Evolutionary conservation across 2,797 vertebrate genomes (phyloP), one percentile per base, ranked within the genome.

Genomic region (Pelobates cultripes): DNA sequence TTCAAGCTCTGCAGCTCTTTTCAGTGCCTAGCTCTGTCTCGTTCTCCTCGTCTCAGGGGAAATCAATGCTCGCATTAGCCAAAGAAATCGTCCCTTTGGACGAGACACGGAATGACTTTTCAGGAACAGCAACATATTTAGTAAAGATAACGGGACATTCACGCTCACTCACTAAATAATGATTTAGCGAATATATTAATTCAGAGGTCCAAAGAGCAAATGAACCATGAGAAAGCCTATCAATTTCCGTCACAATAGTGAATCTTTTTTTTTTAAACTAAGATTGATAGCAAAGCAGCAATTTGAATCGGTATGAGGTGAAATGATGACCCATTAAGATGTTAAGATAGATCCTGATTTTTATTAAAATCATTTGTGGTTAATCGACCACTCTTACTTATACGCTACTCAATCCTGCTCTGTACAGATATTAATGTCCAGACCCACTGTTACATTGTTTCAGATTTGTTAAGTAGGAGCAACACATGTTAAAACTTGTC

Each of bases 1-100:
- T 40, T 75, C 74, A 28, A 45, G 44, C 75, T 77, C 43, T n/a
- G 61, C n/a, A 3, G 64, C 17, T 75, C 15, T 61, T 76, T 61
- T 76, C 74, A 7, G 74, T 76, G 43, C 15, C 45, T 66, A 17
- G 44, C 70, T 55, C 10, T 12, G 44, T 61, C 3, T 45, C 7
- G 51, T 51, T 63, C 45, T 15, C 43, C 3, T 45, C 14, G 40
- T 68, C 75, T 53, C 44, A 15, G 51, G 63, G 63, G 63, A 77
- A 68, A 77, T 77, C 63, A 68, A 44, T 68, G 61, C 13, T 12
- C 3, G n/a, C 57, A 47, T 15, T 17, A 64, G n/a, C 55, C 55
- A 63, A 42, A 45, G 64, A 43, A 66, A 76, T 51, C 40, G 47
- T 75, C 41, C 60, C 15, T 10, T 77, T 15, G 55, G 55, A 14